Conservation (phyloP, 2,797 vertebrate genomes). For the Tragelaphus oryx region DNA sequence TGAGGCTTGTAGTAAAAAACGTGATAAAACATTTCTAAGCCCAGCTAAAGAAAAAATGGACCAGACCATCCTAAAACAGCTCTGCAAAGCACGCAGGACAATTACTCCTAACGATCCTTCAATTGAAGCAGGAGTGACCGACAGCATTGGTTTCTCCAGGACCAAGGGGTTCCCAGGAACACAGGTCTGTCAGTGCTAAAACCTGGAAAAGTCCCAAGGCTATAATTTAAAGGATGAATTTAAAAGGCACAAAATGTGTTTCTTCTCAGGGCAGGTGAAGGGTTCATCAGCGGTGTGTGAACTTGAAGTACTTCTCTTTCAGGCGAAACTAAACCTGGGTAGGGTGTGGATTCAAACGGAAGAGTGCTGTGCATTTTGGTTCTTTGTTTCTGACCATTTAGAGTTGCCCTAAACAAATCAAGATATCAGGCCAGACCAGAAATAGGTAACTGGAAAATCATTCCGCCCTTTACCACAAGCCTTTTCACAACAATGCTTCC, state of each 20-base stretch:
- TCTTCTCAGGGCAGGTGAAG: neutral
- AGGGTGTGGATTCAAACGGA: neutral
- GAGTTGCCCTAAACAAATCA: neutral
- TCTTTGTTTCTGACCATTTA: conserved; percentile 3
- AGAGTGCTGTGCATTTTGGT: neutral
- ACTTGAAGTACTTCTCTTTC: neutral
- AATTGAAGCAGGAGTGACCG: neutral
- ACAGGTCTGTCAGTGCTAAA: neutral
- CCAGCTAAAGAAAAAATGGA: neutral
- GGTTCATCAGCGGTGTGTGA: neutral
- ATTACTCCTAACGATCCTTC: neutral
- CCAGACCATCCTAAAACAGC: neutral
- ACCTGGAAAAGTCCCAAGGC: neutral
- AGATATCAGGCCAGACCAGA: neutral
- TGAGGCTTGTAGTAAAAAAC: conserved; percentile 37
- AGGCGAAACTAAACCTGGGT: neutral
- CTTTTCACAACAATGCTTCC: conserved; percentile 18
- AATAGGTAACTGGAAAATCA: neutral
- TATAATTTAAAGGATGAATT: neutral
- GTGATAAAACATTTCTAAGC: neutral
- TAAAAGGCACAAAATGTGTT: neutral
- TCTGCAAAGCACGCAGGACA: neutral
- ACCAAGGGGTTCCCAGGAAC: neutral
- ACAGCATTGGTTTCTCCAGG: neutral
- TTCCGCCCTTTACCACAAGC: neutral